These are phyloP conservation scores for Mermis nigrescens DNA, from an alignment of 2,888 invertebrate species.

Conservation along the genomic window DNA sequence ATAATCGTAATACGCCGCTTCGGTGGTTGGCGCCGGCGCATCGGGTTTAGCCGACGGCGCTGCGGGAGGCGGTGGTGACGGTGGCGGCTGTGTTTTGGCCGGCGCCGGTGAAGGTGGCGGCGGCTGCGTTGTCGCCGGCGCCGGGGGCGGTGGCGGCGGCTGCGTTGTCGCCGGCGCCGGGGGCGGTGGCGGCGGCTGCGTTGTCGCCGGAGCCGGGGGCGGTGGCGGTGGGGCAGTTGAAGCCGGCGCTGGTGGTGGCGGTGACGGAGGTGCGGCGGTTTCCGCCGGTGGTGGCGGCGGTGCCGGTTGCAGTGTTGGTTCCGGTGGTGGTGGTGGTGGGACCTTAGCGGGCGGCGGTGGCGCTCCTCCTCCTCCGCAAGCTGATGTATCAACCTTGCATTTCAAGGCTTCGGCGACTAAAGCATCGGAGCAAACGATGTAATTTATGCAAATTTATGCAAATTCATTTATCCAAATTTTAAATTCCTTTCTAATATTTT, in stretches of 20 bases:
- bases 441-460: neutral
- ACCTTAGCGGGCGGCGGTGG: neutral
- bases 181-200: neutral
- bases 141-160: neutral
- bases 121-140: neutral
- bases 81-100: neutral
- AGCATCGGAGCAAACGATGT: no score
- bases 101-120: neutral
- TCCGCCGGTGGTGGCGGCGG: neutral
- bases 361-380: neutral
- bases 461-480: neutral
- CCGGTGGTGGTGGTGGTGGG: neutral
- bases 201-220: neutral
- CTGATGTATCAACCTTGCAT: neutral
- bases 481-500: no score
- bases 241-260: neutral
- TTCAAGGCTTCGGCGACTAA: neutral
- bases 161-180: neutral
- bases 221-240: neutral
- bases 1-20: neutral
- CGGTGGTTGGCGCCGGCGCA: neutral
- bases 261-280: neutral
- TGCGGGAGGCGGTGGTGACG: neutral
- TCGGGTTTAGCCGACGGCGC: neutral
- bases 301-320: no score